Percentiles rank a stretch among this genome's conserved stretches.
phyloP scores from a whole-genome alignment of 1,140 invertebrate genomes.

The Drosophila grimshawi region DNA sequence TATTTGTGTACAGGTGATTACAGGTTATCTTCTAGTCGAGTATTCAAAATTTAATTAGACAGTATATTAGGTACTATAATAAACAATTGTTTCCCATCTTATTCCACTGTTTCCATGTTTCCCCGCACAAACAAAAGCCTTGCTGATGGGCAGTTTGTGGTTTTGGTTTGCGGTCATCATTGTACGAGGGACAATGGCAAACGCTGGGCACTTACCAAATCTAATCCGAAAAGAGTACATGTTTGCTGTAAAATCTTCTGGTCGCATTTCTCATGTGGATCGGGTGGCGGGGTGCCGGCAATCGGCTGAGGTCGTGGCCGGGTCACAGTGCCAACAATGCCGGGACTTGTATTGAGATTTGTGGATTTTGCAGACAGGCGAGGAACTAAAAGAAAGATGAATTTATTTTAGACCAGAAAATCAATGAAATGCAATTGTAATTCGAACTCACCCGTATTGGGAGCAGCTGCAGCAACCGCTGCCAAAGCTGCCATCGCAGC shows the following conservation, averaged over 20 bases:
- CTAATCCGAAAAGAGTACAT: constrained; percentile 94
- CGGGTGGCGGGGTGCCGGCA: constrained; percentile 91
- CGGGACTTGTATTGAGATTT: constrained; percentile 55
- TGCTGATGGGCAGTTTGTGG: neutral
- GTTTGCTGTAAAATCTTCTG: constrained; percentile 95
- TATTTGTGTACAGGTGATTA: no score
- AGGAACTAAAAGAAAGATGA: constrained; percentile 42
- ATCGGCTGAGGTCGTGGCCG: constrained; percentile 94
- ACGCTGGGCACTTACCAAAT: constrained; percentile 88
- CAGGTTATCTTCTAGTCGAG: no score
- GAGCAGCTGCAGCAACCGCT: constrained; percentile 61
- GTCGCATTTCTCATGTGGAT: constrained; percentile 92
- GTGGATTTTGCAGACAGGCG: constrained; percentile 77
- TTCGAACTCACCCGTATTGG: constrained; percentile 46
- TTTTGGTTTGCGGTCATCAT: neutral
- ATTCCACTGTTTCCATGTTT: no score
- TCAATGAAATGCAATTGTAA: neutral
- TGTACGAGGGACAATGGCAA: constrained; percentile 10
- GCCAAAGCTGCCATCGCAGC: constrained; percentile 63
- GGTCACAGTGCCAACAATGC: constrained; percentile 84
- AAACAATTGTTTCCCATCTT: no score
- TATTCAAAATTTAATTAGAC: no score
- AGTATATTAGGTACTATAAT: no score
- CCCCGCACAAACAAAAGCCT: no score
- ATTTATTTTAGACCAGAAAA: neutral